These are phyloP conservation scores for Meandrina meandrites DNA, from an alignment of 92 coral and sea anemone species.

Conservation along the genomic window DNA sequence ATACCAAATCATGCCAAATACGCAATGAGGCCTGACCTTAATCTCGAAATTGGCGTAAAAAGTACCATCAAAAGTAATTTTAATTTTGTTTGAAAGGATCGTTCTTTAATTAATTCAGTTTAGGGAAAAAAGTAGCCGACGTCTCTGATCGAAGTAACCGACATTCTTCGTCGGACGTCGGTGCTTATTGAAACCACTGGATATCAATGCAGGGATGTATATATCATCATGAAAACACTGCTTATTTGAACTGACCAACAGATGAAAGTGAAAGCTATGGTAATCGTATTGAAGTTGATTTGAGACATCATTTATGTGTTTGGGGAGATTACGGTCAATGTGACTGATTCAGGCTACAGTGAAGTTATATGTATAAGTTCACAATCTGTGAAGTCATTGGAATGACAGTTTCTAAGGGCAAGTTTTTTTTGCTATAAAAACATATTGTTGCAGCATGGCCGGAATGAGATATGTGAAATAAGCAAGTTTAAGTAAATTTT, in stretches of 20 bases:
- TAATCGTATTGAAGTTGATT: conserved; percentile 1
- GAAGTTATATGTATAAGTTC: background rate
- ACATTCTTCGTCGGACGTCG: too few species aligned
- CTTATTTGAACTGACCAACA: conserved; percentile 4
- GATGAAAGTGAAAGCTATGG: conserved; percentile 5
- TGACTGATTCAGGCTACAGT: background rate
- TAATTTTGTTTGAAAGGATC: too few species aligned
- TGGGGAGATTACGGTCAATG: background rate
- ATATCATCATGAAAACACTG: conserved; percentile 1
- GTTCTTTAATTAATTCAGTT: too few species aligned
- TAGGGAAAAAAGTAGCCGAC: too few species aligned
- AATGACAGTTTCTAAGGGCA: too few species aligned
- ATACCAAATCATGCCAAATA: too few species aligned
- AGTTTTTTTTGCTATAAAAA: background rate
- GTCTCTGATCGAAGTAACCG: too few species aligned
- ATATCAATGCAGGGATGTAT: background rate
- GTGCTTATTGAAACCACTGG: background rate
- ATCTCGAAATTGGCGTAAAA: too few species aligned
- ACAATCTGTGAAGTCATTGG: too few species aligned
- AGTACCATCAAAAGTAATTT: too few species aligned
- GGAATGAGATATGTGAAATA: background rate
- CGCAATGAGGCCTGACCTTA: too few species aligned
- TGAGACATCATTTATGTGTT: background rate
- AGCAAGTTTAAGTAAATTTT: background rate
- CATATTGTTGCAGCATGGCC: background rate